Base-by-base conservation (phyloP, 2,888 invertebrate species). In the Zaprionus lineosus region DNA sequence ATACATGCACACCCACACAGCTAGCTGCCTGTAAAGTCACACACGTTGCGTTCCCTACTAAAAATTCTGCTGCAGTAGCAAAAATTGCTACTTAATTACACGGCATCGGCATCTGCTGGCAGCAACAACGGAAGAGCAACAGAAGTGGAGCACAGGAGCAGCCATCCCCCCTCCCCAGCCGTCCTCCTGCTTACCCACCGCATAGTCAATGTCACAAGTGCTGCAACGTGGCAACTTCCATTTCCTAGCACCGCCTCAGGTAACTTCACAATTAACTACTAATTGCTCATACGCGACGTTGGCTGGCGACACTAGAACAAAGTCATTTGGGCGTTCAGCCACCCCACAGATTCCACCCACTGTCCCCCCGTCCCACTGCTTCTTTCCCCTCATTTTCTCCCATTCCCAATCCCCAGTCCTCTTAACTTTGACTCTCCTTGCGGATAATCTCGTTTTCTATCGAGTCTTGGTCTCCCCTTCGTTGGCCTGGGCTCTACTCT, bases 271-370 rank as follows among this genome's bases (percentile, higher is more conserved):
- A 81, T 81, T 81, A 81, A 81, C 85, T 85, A 83, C 76, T 85
- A 81, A 81, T 81, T 81, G 79, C 79, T 85, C 83, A 81, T 85
- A 81, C 85, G 79, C 79, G 69, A 73, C 75, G 83, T 83, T 83
- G 70, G 58, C 66, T 63, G 59, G 53, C 61, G 47, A 56, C 69
- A 59, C 58, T 73, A 60, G 61, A 63, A 71, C 58, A 78, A 82
- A 76, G 69, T 75, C 62, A 59, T 63, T 36, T 46, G 40, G 41
- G 44, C 65, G 34, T 40, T 46, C 41, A n/a, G n/a, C n/a, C n/a
- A n/a, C n/a, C n/a, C n/a, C n/a, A n/a, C n/a, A n/a, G n/a, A n/a
- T n/a, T n/a, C n/a, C n/a, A n/a, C n/a, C 39, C 34, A 34, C 47
- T 34, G 24, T 33, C 18, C 14, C 1, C 8, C 4, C 12, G 21